phyloP scores from a whole-genome alignment of 2,797 vertebrate genomes.

The Smutsia temminckii region DNA sequence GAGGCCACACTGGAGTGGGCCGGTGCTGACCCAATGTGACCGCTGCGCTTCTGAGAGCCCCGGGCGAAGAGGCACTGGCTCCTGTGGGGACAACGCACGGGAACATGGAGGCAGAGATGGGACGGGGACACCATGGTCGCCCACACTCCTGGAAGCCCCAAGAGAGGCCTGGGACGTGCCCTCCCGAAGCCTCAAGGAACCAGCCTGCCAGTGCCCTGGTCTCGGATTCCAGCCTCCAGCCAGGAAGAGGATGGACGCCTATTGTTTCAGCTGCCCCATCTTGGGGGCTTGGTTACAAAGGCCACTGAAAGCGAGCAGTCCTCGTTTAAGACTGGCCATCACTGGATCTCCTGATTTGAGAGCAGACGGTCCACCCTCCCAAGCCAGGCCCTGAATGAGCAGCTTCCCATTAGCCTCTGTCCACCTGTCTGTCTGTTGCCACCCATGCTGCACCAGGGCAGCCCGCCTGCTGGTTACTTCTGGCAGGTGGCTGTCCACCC shows the following conservation, averaged over 20 bases:
- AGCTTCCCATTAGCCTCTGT: neutral
- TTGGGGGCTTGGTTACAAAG: accelerated
- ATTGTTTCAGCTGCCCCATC: accelerated
- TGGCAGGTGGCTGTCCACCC: neutral
- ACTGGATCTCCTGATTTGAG: accelerated
- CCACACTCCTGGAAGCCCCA: neutral
- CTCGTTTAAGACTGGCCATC: accelerated
- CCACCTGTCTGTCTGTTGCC: neutral
- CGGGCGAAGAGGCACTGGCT: accelerated
- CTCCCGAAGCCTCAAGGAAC: accelerated
- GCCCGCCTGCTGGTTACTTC: neutral
- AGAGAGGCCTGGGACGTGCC: neutral
- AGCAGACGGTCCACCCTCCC: neutral
- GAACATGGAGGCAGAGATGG: neutral
- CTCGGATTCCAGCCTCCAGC: too few relatives aligned
- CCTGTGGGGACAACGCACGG: accelerated
- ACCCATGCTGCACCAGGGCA: too few relatives aligned
- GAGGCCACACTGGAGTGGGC: neutral
- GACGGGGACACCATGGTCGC: neutral
- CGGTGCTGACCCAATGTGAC: accelerated
- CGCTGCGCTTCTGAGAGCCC: accelerated
- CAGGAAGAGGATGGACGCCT: accelerated
- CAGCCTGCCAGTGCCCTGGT: accelerated
- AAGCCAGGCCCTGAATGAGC: neutral
- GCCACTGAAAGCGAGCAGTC: accelerated